Evolutionary conservation across 92 coral and sea anemone species (phyloP).

Genomic region (Parazoanthus swiftii): DNA sequence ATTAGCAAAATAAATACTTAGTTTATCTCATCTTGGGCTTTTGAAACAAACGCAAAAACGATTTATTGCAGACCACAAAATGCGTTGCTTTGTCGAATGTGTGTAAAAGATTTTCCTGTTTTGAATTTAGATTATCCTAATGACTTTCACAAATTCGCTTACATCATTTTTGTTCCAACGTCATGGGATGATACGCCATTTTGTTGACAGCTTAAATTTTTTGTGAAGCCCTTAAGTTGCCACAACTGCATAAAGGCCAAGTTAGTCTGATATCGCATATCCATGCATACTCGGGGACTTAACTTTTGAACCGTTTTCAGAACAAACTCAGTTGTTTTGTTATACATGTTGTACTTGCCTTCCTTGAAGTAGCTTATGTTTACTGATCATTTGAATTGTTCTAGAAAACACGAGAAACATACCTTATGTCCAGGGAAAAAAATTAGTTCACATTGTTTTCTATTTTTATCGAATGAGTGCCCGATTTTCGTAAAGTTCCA

Average conservation of each 20-base stretch:
- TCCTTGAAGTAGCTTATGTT: background rate
- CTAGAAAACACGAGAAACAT: background rate
- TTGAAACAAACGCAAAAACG: conserved; percentile 24
- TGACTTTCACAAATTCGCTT: conserved; percentile 12
- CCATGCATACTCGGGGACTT: background rate
- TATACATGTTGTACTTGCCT: background rate
- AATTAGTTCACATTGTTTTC: background rate
- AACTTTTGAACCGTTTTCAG: background rate
- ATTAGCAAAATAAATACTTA: conserved; percentile 38
- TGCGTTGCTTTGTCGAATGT: conserved; percentile 16
- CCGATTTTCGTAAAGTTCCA: background rate
- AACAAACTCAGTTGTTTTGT: background rate
- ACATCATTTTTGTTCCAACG: conserved; percentile 14
- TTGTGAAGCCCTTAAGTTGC: conserved; percentile 1
- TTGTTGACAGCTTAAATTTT: conserved; percentile 19
- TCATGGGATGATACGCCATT: background rate
- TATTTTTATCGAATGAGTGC: conserved; percentile 19
- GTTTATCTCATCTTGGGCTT: conserved; percentile 31
- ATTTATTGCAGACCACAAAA: conserved; percentile 15
- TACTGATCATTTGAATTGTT: conserved; percentile 23
- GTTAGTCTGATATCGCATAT: background rate
- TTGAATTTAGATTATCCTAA: conserved; percentile 8
- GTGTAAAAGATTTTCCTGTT: conserved; percentile 44
- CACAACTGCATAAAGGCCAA: conserved; percentile 6
- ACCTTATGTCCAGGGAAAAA: background rate